Evolutionary conservation across 2,888 invertebrate species (phyloP).

Genomic region (Lamproptera curius): DNA sequence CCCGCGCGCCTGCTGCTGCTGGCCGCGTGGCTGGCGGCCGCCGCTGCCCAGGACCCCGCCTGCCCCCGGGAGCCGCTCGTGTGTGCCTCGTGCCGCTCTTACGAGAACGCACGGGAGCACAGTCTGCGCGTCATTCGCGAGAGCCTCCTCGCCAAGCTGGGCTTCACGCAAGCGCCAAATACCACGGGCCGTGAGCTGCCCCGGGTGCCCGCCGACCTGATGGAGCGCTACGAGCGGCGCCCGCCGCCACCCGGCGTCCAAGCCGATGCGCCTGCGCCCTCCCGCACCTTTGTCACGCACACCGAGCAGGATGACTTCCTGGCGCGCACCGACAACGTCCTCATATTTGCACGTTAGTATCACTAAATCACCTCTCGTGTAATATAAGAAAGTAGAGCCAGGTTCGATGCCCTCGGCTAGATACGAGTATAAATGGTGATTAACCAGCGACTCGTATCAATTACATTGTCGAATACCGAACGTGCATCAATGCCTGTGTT

Average conservation of each 20-base stretch:
- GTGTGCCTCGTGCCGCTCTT: conserved; percentile 76
- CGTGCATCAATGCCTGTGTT: background rate
- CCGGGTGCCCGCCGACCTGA: conserved; percentile 75
- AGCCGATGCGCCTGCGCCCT: conserved; percentile 77
- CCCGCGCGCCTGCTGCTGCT: conserved; percentile 77
- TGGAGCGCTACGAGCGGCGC: conserved; percentile 70
- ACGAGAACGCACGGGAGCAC: conserved; percentile 78
- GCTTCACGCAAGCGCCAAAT: conserved; percentile 80
- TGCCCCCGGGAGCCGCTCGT: conserved; percentile 57
- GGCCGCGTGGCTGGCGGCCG: conserved; percentile 71
- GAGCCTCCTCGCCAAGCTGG: conserved; percentile 80
- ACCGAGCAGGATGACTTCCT: conserved; percentile 82
- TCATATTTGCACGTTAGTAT: conserved; percentile 84
- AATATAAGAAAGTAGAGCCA: conserved; percentile 30
- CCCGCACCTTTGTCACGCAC: conserved; percentile 72
- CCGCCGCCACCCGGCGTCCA: conserved; percentile 78
- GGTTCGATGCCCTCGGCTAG: conserved; percentile 57
- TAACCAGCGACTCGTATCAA: conserved; percentile 10
- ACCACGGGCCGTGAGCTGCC: conserved; percentile 79
- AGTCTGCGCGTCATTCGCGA: conserved; percentile 81
- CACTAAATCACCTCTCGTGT: conserved; percentile 23
- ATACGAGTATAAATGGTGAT: conserved; percentile 15
- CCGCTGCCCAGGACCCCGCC: conserved; percentile 55
- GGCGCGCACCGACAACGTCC: conserved; percentile 81
- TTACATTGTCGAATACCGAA: background rate